These are phyloP conservation scores for Scelioninae gen. 1 DNA, from an alignment of 2,888 invertebrate genomes.

Conservation along the genomic window DNA sequence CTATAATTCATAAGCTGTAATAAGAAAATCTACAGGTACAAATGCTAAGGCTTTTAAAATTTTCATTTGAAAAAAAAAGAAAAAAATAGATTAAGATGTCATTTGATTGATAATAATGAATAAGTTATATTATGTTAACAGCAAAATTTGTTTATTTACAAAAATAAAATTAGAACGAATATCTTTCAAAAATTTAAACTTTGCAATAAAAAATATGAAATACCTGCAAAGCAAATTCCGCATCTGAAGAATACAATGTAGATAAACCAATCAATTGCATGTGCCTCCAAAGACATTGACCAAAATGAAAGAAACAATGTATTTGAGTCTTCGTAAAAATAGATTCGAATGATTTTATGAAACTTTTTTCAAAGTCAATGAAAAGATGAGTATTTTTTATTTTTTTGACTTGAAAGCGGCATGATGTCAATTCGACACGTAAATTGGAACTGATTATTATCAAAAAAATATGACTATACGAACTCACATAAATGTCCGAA, in stretches of 20 bases:
- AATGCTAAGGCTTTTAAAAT: neutral
- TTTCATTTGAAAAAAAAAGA: too few relatives aligned
- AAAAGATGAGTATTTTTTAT: too few relatives aligned
- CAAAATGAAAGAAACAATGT: slow-evolving; percentile 17
- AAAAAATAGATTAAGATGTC: too few relatives aligned
- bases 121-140: too few relatives aligned
- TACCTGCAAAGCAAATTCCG: slow-evolving; percentile 11
- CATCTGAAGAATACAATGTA: neutral
- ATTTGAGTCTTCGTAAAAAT: neutral
- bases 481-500: too few relatives aligned
- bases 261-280: neutral
- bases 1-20: neutral
- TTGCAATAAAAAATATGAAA: neutral
- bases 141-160: neutral
- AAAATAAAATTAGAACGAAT: neutral
- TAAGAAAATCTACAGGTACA: neutral
- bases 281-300: slow-evolving; percentile 5
- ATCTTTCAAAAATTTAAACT: too few relatives aligned
- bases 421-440: too few relatives aligned
- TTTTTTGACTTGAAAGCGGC: too few relatives aligned
- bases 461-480: too few relatives aligned
- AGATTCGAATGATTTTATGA: neutral
- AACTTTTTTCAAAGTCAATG: slow-evolving; percentile 3
- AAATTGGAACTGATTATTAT: too few relatives aligned
- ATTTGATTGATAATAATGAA: too few relatives aligned